These are phyloP conservation scores for Semotilus atromaculatus DNA, from an alignment of 2,797 vertebrate species.

Conservation along the genomic window DNA sequence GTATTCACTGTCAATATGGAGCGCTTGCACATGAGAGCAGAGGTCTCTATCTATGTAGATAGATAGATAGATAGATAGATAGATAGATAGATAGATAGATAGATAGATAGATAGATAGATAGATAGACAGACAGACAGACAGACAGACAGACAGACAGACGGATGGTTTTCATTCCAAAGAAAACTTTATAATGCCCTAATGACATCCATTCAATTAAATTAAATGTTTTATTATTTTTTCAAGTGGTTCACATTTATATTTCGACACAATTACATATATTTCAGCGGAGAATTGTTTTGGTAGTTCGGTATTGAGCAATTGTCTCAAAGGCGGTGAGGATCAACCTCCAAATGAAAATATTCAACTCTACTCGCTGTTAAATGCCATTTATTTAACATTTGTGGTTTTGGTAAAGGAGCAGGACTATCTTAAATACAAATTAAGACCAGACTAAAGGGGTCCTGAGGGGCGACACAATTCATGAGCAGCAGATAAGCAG, in stretches of 20 bases:
- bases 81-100: neutral
- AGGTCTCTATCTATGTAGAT: neutral
- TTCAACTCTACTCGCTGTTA: constrained; percentile 9
- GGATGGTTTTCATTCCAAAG: too few species aligned
- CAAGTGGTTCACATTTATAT: neutral
- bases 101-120: neutral
- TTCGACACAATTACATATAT: neutral
- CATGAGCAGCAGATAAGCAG: constrained; percentile 39
- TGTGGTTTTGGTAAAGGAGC: constrained; percentile 30
- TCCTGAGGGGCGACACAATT: constrained; percentile 59
- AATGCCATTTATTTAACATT: constrained; percentile 27
- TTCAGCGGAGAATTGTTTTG: neutral
- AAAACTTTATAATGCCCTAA: neutral
- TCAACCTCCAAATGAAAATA: constrained; percentile 10
- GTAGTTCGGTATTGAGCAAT: constrained; percentile 12
- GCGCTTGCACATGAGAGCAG: neutral
- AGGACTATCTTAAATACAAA: constrained; percentile 65
- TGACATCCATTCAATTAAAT: neutral
- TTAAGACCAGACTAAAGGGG: constrained; percentile 61
- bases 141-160: neutral
- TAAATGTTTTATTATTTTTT: constrained; percentile 6
- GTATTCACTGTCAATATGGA: constrained; percentile 47
- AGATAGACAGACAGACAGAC: neutral
- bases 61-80: neutral
- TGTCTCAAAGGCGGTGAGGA: neutral